Evolutionary conservation across 2,113 vertebrate species (phyloP).

Genomic region (Brienomyrus longianalis): DNA sequence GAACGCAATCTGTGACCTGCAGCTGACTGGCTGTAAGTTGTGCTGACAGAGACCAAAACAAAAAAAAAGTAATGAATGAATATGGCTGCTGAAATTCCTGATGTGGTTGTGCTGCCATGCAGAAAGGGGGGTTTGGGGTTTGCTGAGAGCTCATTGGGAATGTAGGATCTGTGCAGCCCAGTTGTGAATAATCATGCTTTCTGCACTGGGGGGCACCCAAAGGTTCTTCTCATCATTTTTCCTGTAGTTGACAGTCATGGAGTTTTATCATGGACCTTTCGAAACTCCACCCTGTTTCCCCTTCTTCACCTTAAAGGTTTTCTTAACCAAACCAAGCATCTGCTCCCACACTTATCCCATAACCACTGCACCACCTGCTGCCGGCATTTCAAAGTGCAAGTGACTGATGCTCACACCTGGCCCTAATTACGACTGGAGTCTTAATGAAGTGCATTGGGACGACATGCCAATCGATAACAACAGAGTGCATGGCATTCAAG

Average conservation of each 20-base stretch:
- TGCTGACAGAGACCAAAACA: not conserved
- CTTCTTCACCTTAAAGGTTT: not conserved
- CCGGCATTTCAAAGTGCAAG: not conserved
- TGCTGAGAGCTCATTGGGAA: not conserved
- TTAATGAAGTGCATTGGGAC: not conserved
- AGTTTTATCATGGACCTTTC: not conserved
- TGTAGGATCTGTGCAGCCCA: not conserved
- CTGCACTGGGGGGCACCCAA: not conserved
- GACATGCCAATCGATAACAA: not conserved
- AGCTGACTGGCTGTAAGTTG: not conserved
- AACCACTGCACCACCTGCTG: conserved; percentile 9
- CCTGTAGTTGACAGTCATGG: not conserved
- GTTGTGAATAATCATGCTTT: not conserved
- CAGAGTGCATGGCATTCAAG: not conserved
- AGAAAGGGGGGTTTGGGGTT: not conserved
- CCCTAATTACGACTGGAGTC: not conserved
- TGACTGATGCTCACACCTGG: conserved; percentile 2
- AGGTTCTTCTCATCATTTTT: not conserved
- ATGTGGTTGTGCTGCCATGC: not conserved
- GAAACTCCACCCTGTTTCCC: not conserved
- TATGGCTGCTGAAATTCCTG: not conserved
- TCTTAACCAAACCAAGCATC: not conserved
- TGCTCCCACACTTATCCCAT: not conserved
- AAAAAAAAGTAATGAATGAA: not conserved
- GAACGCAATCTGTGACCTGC: not conserved